Conservation (phyloP, 2,113 vertebrate genomes). For the Malurus cyaneus region DNA sequence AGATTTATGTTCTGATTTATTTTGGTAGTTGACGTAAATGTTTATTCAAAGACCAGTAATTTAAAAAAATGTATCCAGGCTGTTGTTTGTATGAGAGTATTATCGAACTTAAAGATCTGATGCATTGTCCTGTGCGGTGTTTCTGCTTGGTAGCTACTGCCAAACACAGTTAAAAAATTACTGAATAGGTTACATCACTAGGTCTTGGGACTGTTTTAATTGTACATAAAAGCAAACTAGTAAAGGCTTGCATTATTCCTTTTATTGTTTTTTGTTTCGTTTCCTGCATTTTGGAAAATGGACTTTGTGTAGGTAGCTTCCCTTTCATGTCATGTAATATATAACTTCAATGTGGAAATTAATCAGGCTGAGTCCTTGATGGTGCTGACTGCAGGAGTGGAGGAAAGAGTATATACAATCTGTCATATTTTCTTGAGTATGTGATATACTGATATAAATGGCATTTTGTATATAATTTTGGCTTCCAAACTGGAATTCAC, state of each 20-base stretch:
- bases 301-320: background rate
- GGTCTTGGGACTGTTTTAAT: background rate
- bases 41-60: background rate
- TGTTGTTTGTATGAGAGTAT: background rate
- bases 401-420: background rate
- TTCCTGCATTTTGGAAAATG: background rate
- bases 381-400: background rate
- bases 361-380: background rate
- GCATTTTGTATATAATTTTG: background rate
- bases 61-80: background rate
- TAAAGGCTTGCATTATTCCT: background rate
- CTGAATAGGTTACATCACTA: background rate
- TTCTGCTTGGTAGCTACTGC: background rate
- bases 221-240: background rate
- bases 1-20: background rate
- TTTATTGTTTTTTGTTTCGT: background rate
- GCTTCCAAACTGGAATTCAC: background rate
- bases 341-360: background rate
- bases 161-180: background rate
- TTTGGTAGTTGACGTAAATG: background rate
- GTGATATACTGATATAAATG: background rate
- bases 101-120: background rate
- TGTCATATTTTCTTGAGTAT: background rate
- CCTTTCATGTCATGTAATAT: background rate
- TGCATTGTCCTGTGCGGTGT: background rate